phyloP scores from a whole-genome alignment of 2,888 invertebrate species.

The Caenorhabditis wallacei region DNA sequence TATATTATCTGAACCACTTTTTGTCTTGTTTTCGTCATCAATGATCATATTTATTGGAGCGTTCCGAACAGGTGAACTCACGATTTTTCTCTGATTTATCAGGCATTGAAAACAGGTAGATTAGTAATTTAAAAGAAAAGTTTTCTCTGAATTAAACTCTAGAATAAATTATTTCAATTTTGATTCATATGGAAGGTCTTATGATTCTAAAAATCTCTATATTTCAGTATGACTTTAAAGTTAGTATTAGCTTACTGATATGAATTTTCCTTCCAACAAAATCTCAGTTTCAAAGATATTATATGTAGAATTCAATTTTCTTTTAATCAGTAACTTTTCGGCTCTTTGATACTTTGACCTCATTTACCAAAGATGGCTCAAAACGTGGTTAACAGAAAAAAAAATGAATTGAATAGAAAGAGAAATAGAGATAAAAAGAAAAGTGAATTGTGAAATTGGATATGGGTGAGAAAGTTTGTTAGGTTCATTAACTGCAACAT shows the following conservation, averaged over 20 bases:
- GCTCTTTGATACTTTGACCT: constrained; percentile 36
- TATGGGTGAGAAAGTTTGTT: constrained; percentile 51
- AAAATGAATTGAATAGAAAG: constrained; percentile 3
- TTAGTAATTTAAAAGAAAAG: not conserved
- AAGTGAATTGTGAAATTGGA: constrained; percentile 30
- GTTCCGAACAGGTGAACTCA: no score
- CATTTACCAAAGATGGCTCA: not conserved
- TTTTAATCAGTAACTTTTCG: constrained; percentile 1
- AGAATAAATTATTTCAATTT: no score
- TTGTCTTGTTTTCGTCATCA: constrained; percentile 11
- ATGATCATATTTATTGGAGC: constrained; percentile 19
- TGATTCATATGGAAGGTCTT: no score
- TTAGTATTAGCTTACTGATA: no score
- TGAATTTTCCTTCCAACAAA: no score
- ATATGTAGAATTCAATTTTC: no score
- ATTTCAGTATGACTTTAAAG: no score
- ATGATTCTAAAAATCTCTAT: no score
- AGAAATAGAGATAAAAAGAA: constrained; percentile 14
- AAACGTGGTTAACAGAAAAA: not conserved
- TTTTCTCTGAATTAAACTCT: no score
- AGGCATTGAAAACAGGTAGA: no score
- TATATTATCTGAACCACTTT: constrained; percentile 8
- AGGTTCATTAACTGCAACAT: constrained; percentile 48
- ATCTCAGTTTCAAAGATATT: no score
- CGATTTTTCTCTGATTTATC: no score